Conservation (phyloP, 2,113 vertebrate species). For the Phodopus roborovskii region DNA sequence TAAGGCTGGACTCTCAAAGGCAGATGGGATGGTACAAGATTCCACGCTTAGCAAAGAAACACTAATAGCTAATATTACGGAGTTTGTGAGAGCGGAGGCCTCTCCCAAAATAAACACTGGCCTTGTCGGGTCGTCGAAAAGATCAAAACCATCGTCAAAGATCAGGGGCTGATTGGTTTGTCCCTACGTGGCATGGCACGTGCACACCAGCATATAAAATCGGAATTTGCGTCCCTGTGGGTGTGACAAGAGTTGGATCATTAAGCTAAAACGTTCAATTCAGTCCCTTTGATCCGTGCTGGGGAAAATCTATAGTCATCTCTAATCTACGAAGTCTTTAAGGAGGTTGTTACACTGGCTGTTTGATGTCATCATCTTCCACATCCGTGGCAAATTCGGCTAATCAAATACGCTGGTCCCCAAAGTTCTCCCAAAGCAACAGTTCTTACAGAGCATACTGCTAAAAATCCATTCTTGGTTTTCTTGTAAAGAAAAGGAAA, state of each 20-base stretch:
- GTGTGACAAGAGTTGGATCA: constrained; percentile 79
- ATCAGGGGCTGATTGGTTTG: constrained; percentile 31
- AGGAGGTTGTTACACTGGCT: constrained; percentile 69
- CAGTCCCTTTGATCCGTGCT: constrained; percentile 77
- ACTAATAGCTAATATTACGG: background rate
- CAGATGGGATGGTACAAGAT: background rate
- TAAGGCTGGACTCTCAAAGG: background rate
- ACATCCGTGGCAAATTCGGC: constrained; percentile 59
- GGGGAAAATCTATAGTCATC: constrained; percentile 80
- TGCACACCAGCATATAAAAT: constrained; percentile 66
- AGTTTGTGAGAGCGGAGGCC: background rate
- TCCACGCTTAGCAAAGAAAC: background rate
- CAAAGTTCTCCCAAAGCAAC: constrained; percentile 48
- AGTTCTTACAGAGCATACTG: background rate
- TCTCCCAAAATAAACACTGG: background rate
- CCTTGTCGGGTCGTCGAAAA: constrained; percentile 27
- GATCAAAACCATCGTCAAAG: background rate
- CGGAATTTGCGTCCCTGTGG: constrained; percentile 64
- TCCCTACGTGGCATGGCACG: background rate
- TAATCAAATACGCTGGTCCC: constrained; percentile 54
- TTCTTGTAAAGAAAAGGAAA: constrained; percentile 55
- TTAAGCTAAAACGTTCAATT: constrained; percentile 81
- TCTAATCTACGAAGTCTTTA: constrained; percentile 79
- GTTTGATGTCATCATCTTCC: constrained; percentile 78
- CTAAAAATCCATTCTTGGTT: constrained; percentile 46